phyloP scores from a whole-genome alignment of 2,797 vertebrate genomes.

The Poliocrania exsul region DNA sequence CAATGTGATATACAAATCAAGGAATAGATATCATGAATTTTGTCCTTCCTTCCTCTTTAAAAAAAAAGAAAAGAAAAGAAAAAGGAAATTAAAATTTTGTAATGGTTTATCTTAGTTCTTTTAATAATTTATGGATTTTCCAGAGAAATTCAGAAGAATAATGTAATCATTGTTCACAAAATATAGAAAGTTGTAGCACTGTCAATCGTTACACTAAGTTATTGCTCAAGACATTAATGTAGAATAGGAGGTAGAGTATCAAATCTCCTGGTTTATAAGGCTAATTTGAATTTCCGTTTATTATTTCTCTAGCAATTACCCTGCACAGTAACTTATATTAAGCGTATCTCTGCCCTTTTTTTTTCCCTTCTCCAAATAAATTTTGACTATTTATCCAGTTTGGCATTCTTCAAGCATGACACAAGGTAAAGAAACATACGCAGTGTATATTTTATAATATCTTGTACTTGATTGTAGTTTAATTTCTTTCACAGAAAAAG shows the following conservation, averaged over 20 bases:
- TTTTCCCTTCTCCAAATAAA: neutral
- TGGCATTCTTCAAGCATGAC: neutral
- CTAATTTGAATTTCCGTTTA: neutral
- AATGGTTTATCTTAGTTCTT: neutral
- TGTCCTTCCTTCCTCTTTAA: too few relatives aligned
- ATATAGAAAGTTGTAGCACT: neutral
- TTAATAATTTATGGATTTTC: neutral
- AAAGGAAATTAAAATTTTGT: neutral
- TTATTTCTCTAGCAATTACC: neutral
- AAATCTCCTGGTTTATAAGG: neutral
- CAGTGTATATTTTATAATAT: neutral
- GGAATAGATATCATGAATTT: neutral
- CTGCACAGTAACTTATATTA: neutral
- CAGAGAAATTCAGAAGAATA: neutral
- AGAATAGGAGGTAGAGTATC: neutral
- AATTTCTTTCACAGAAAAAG: neutral
- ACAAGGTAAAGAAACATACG: neutral
- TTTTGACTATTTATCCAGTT: neutral
- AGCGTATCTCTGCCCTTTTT: neutral
- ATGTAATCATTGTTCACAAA: neutral
- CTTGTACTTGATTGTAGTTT: neutral
- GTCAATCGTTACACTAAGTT: neutral
- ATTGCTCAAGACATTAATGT: neutral
- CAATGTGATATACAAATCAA: neutral
- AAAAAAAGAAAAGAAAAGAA: too few relatives aligned